Evolutionary conservation across 2,113 vertebrate species (phyloP).

Genomic region (Zapus hudsonius): DNA sequence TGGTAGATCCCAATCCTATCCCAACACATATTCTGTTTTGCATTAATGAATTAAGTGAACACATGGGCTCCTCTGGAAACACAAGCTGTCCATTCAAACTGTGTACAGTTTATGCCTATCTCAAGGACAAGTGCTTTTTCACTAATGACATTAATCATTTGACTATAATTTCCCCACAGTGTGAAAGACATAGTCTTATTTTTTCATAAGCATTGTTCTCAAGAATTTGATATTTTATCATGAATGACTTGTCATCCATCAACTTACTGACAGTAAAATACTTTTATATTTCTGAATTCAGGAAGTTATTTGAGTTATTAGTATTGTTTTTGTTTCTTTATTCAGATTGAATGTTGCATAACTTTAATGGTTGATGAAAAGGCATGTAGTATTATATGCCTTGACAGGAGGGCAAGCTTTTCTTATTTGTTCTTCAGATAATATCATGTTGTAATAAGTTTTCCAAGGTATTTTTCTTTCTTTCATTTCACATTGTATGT

Average conservation of each 20-base stretch:
- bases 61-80: not conserved
- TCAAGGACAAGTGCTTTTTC: not conserved
- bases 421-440: conserved; percentile 36
- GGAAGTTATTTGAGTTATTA: not conserved
- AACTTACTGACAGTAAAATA: not conserved
- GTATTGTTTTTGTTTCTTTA: not conserved
- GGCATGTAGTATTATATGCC: not conserved
- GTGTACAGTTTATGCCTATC: not conserved
- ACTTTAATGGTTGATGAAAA: not conserved
- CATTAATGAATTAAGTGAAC: not conserved
- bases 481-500: not conserved
- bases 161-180: not conserved
- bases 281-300: not conserved
- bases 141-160: not conserved
- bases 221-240: not conserved
- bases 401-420: not conserved
- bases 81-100: not conserved
- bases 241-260: not conserved
- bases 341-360: not conserved
- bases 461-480: conserved; percentile 25
- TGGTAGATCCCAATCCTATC: not conserved
- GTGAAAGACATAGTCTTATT: not conserved
- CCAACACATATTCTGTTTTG: not conserved
- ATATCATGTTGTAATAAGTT: not conserved
- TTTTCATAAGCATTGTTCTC: not conserved